These are phyloP conservation scores for Eulithis testata DNA, from an alignment of 2,888 invertebrate genomes.

Conservation along the genomic window DNA sequence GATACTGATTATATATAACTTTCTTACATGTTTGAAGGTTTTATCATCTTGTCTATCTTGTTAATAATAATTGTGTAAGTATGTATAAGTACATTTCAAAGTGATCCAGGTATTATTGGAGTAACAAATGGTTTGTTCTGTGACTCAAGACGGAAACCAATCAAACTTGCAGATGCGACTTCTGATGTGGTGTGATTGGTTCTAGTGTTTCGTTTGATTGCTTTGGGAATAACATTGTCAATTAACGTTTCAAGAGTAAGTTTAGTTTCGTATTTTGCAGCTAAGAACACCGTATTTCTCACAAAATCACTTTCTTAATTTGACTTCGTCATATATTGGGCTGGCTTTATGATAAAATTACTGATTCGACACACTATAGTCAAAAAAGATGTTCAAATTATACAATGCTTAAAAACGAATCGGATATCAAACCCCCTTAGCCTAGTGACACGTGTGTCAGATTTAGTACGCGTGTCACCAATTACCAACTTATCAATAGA, in stretches of 20 bases:
- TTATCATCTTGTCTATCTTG: too few relatives aligned
- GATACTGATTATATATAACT: too few relatives aligned
- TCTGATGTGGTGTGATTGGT: conserved; percentile 58
- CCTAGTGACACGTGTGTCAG: conserved; percentile 56
- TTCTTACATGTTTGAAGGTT: too few relatives aligned
- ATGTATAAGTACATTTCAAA: neutral
- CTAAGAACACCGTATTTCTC: too few relatives aligned
- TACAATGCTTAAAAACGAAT: conserved; percentile 10
- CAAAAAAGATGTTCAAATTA: too few relatives aligned
- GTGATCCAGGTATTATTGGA: conserved; percentile 8
- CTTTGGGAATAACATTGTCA: conserved; percentile 17
- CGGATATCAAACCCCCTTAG: conserved; percentile 36
- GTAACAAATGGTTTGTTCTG: conserved; percentile 21
- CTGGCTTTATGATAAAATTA: too few relatives aligned
- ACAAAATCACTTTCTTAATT: too few relatives aligned
- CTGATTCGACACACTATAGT: too few relatives aligned
- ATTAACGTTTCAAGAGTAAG: neutral
- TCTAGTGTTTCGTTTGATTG: conserved; percentile 30
- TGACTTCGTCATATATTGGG: too few relatives aligned
- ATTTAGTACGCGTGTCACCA: conserved; percentile 61
- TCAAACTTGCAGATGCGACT: conserved; percentile 82
- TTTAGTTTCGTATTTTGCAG: neutral
- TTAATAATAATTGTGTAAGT: too few relatives aligned
- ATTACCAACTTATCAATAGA: conserved; percentile 69
- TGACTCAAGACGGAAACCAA: conserved; percentile 53